Conservation (phyloP, 2,797 vertebrate genomes). For the Clarias laeviceps region DNA sequence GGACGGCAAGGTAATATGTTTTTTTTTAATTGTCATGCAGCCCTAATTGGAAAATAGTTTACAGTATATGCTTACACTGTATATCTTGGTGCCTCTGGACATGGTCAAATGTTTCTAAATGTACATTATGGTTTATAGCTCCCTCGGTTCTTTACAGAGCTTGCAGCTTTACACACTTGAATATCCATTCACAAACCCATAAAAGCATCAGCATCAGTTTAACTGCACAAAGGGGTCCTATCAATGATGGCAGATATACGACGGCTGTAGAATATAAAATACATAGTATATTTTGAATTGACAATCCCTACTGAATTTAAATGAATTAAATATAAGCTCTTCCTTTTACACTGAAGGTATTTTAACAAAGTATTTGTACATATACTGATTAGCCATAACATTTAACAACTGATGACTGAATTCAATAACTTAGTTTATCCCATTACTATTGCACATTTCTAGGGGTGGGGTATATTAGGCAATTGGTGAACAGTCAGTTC, state of each 20-base stretch:
- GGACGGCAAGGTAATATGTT: neutral
- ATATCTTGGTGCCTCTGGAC: neutral
- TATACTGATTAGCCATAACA: neutral
- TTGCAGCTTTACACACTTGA: slow-evolving; percentile 43
- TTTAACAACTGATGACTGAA: too few species aligned
- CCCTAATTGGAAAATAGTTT: neutral
- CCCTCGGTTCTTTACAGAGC: slow-evolving; percentile 10
- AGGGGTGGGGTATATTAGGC: too few species aligned
- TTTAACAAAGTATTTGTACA: neutral
- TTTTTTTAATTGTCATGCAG: neutral
- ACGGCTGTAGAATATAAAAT: slow-evolving; percentile 15
- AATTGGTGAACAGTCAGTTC: too few species aligned
- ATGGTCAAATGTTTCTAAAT: slow-evolving; percentile 2
- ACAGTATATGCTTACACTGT: neutral
- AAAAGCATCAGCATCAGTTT: slow-evolving; percentile 43
- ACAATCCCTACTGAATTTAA: neutral
- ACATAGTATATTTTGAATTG: neutral
- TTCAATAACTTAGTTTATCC: too few species aligned
- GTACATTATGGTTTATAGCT: slow-evolving; percentile 2
- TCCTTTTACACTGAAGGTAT: neutral
- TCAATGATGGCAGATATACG: slow-evolving; percentile 33
- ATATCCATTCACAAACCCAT: slow-evolving; percentile 42
- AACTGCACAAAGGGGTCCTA: slow-evolving; percentile 22
- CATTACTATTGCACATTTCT: too few species aligned
- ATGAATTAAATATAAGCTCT: neutral